Evolutionary conservation across 2,113 vertebrate species (phyloP).

Genomic region (Myodes glareolus): DNA sequence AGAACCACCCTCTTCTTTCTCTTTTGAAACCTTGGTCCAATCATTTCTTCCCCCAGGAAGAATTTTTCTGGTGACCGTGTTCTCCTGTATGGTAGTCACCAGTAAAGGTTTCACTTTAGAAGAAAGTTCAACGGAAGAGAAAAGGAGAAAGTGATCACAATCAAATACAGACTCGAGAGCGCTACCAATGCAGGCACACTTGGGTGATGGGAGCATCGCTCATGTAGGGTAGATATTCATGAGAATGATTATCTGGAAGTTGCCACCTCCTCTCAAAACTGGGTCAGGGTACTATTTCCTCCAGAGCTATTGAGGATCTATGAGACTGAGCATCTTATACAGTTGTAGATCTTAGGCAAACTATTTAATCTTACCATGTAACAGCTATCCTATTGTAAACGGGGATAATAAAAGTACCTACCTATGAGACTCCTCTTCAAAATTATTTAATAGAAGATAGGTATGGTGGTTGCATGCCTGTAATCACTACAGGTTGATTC

Average conservation of each 20-base stretch:
- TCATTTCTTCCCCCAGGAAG: background rate
- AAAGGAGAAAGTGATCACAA: background rate
- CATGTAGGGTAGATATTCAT: background rate
- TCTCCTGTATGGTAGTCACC: background rate
- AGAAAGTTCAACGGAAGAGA: background rate
- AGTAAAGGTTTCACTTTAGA: background rate
- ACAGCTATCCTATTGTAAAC: background rate
- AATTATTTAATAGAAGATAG: background rate
- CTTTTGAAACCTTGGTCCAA: background rate
- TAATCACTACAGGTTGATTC: background rate
- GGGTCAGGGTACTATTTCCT: background rate
- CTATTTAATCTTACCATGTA: background rate
- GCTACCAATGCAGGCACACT: rapidly evolving
- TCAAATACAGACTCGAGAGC: background rate
- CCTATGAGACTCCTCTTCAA: background rate
- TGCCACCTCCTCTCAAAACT: background rate
- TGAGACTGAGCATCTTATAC: background rate
- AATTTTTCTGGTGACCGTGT: background rate
- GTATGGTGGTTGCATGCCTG: background rate
- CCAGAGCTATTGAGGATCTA: background rate
- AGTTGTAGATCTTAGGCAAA: background rate
- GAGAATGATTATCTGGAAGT: background rate
- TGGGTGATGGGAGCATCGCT: background rate
- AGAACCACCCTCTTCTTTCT: background rate
- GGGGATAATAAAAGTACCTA: background rate